These are phyloP conservation scores for Tupaia tana DNA, from an alignment of 2,113 vertebrate species.

Conservation along the genomic window DNA sequence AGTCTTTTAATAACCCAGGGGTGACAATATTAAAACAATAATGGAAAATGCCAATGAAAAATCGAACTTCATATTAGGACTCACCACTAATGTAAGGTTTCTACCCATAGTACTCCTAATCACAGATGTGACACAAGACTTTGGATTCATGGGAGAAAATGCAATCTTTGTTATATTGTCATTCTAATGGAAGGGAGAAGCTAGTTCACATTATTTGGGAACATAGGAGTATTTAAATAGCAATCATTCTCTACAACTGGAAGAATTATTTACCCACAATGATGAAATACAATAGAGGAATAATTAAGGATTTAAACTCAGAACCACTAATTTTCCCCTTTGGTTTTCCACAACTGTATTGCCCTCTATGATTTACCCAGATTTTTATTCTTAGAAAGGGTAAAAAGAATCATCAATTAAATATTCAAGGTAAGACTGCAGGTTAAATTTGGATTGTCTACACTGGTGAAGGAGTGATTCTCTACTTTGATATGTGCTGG, in stretches of 20 bases:
- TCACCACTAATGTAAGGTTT: not conserved
- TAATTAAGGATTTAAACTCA: constrained; percentile 1
- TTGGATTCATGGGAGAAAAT: not conserved
- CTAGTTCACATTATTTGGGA: not conserved
- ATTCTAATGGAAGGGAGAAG: not conserved
- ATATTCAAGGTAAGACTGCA: not conserved
- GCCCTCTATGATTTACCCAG: not conserved
- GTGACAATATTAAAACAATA: not conserved
- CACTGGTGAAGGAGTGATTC: not conserved
- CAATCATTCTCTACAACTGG: not conserved
- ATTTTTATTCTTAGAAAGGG: not conserved
- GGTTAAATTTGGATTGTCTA: not conserved
- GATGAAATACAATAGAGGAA: not conserved
- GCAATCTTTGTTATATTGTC: not conserved
- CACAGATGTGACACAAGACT: not conserved
- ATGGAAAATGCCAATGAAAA: not conserved
- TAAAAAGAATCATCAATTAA: not conserved
- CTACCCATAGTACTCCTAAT: not conserved
- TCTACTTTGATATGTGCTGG: not conserved
- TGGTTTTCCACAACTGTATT: not conserved
- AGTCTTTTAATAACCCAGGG: not conserved
- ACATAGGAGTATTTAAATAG: not conserved
- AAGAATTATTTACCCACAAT: not conserved
- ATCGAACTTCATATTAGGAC: not conserved
- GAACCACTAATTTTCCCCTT: not conserved